Evolutionary conservation across 2,797 vertebrate genomes (phyloP), one percentile per base, ranked within the genome.

Genomic region (Clarias pachynema): DNA sequence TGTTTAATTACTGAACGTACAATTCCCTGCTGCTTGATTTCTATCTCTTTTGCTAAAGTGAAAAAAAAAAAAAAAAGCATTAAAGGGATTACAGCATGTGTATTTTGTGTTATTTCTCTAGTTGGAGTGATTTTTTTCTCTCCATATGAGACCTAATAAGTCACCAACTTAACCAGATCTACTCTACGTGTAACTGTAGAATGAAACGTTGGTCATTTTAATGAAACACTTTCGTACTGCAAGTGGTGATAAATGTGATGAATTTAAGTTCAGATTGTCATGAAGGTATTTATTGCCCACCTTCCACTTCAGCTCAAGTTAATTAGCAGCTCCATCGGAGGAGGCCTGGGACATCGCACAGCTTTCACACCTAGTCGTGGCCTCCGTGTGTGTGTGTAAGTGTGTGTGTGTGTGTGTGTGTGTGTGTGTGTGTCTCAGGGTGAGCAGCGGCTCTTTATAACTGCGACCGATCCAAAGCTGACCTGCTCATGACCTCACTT

Each of bases 401-500:
- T 6, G 78, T 87, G 68, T 34, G 86, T 88, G 65, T 85, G 74
- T 40, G 37, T 40, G 37, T 40, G 37, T 40, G 40, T 44, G 40
- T 44, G 20, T 44, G 66, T 44, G 24, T 6, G 78, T 87, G 68
- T 34, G 86, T 88, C 86, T 88, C 80, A 80, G 59, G 82, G 65
- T 84, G 74, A 87, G 78, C 83, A 84, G 34, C 89, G 86, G 53
- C 57, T 44, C 74, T 66, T 24, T 83, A 49, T 40, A 40, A 87
- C 86, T 81, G 8, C 0, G 0, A 56, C 29, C 1, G 49, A 90
- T 89, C 88, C 82, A 59, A 22, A 44, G n/a, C 8, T 91, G 88
- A 89, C 89, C 90, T 83, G 73, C 75, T 81, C n/a, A 84, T 85
- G 57, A 85, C 49, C 82, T 63, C 20, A 15, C 20, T 9, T 66